Evolutionary conservation across 2,797 vertebrate species (phyloP), one percentile per base, ranked within the genome.

Genomic region (Varecia variegata): DNA sequence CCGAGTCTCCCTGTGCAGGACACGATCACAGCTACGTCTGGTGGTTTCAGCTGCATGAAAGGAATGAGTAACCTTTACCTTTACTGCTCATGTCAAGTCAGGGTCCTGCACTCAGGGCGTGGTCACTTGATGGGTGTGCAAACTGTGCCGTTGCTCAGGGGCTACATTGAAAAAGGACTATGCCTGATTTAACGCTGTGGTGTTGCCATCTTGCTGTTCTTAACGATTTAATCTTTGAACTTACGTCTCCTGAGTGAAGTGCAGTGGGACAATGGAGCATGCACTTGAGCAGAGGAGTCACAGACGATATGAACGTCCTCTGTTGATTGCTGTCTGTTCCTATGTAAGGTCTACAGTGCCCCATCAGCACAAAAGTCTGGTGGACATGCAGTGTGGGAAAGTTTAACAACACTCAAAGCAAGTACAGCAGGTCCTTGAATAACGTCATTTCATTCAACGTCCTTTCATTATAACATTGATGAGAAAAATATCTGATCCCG

Each of bases 51-150:
- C 15, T 56, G 15, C 23, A 1, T 17, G 67, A 23, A 73, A 62
- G 23, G 7, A 45, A 35, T 15, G 38, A 23, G 7, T 12, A 7
- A 21, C 18, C 68, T 25, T 9, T 17, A 14, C 23, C 20, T 62
- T 25, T 13, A 21, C 8, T 40, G 45, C 7, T 10, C 35, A 1
- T 25, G 30, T 15, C 11, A 8, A 40, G 38, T 6, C 65, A 21
- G 32, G 14, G 43, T 38, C 65, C 17, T 54, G 58, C 3, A 27
- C 47, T 67, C 65, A 67, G 5, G 43, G 13, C 10, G 7, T 25
- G 2, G 2, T 11, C 15, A 14, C 2, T 21, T n/a, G 23, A 10
- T 27, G 20, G 43, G 35, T 20, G 0, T 14, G 15, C 14, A 7
- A 20, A 23, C 7, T 38, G 3, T 8, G 14, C 8, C 2, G 2